phyloP scores from a whole-genome alignment of 2,113 vertebrate species.

The Calidris pygmaea region DNA sequence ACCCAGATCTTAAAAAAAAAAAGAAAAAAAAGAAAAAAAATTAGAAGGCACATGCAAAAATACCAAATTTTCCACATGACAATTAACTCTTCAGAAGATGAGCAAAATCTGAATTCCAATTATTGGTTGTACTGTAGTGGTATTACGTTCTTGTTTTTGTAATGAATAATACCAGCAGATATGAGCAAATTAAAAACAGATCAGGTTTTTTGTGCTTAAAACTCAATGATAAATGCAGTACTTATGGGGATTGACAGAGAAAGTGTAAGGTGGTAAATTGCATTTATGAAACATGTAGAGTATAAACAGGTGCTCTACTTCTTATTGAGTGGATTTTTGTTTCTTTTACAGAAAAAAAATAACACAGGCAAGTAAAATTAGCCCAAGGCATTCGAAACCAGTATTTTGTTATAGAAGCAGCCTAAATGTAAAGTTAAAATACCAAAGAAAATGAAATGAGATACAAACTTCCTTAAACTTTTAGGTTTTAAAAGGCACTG shows the following conservation, averaged over 20 bases:
- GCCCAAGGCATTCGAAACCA: background rate
- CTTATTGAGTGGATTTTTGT: background rate
- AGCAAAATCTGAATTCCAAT: background rate
- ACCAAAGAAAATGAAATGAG: background rate
- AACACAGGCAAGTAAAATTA: background rate
- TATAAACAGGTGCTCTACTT: background rate
- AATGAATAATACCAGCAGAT: background rate
- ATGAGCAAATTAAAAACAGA: background rate
- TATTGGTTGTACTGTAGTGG: background rate
- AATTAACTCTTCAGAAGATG: background rate
- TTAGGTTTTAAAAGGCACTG: background rate
- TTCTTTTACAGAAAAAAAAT: background rate
- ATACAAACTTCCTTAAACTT: background rate
- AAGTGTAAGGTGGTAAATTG: background rate
- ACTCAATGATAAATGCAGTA: background rate
- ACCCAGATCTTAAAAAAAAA: constrained; percentile 81
- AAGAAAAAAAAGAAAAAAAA: constrained; percentile 23
- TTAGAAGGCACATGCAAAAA: background rate
- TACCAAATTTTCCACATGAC: background rate
- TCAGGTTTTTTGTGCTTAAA: background rate
- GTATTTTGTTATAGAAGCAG: background rate
- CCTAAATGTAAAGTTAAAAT: background rate
- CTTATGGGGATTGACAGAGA: background rate
- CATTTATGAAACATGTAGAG: background rate
- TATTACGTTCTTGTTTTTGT: background rate